Percentiles rank a stretch among this genome's conserved stretches.
These are phyloP conservation scores for Clarias macrocephalus DNA, from an alignment of 2,113 vertebrate species.

Conservation along the genomic window DNA sequence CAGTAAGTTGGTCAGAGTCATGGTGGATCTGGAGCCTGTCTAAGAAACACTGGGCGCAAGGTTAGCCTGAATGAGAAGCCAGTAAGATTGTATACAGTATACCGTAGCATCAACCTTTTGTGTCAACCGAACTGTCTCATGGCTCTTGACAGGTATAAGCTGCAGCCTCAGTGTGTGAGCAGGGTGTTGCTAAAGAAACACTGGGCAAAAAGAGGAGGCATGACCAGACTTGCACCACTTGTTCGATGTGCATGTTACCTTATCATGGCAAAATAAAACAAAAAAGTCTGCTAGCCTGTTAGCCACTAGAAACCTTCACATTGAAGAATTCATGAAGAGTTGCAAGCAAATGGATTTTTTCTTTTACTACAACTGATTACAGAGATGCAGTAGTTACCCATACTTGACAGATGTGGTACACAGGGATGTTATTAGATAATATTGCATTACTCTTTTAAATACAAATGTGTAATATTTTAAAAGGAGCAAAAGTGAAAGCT, in stretches of 20 bases:
- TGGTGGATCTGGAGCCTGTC: neutral
- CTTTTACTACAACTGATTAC: neutral
- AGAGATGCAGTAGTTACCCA: neutral
- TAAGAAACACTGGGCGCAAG: neutral
- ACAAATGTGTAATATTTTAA: conserved; percentile 33
- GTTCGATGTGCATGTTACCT: neutral
- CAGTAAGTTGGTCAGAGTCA: neutral
- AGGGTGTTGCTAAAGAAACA: neutral
- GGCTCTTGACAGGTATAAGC: neutral
- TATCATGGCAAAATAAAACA: neutral
- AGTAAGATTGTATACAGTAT: neutral
- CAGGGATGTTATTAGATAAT: neutral
- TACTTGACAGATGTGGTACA: too few relatives aligned
- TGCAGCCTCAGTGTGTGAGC: neutral
- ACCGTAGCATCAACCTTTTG: neutral
- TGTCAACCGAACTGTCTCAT: neutral
- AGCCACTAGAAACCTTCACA: neutral
- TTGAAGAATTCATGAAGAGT: neutral
- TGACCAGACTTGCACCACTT: neutral
- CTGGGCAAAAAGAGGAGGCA: neutral
- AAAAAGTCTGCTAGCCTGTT: neutral
- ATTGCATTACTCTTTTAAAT: neutral
- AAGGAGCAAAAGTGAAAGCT: neutral
- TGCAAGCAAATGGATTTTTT: neutral
- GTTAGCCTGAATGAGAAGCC: neutral